Conservation (phyloP, 2,113 vertebrate genomes). For the Ammodytes marinus region DNA sequence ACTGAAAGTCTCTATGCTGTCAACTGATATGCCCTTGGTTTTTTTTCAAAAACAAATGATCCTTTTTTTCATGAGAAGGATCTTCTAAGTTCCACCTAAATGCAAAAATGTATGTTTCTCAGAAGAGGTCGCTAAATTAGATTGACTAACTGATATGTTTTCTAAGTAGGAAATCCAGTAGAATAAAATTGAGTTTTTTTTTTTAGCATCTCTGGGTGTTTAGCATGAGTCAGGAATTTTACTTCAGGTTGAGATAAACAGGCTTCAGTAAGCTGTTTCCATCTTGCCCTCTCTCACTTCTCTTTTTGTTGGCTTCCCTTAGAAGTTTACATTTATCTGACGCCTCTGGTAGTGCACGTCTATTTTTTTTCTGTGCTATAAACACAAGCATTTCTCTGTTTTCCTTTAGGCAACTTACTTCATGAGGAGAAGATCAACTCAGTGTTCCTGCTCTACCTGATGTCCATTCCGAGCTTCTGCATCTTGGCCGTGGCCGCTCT, state of each 20-base stretch:
- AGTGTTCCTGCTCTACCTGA: constrained; percentile 92
- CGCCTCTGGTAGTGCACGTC: neutral
- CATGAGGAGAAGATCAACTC: constrained; percentile 94
- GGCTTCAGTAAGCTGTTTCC: neutral
- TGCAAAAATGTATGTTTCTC: neutral
- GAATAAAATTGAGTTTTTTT: neutral
- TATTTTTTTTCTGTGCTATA: neutral
- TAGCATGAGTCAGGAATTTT: neutral
- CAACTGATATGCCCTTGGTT: too few relatives aligned
- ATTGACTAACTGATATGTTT: neutral
- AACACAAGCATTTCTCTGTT: constrained; percentile 2
- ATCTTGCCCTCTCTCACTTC: neutral
- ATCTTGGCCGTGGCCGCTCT: constrained; percentile 91
- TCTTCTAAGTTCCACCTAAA: neutral
- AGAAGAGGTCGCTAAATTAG: neutral
- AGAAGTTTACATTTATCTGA: neutral
- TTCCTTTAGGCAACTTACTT: constrained; percentile 89
- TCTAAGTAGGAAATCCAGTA: neutral
- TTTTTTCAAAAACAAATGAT: too few relatives aligned
- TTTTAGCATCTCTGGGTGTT: neutral
- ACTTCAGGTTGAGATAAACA: neutral
- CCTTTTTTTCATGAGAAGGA: too few relatives aligned
- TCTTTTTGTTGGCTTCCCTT: neutral
- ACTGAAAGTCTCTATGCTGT: neutral
- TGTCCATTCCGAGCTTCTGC: constrained; percentile 96